phyloP scores from a whole-genome alignment of 2,797 vertebrate species.

The Cossypha niveicapilla region DNA sequence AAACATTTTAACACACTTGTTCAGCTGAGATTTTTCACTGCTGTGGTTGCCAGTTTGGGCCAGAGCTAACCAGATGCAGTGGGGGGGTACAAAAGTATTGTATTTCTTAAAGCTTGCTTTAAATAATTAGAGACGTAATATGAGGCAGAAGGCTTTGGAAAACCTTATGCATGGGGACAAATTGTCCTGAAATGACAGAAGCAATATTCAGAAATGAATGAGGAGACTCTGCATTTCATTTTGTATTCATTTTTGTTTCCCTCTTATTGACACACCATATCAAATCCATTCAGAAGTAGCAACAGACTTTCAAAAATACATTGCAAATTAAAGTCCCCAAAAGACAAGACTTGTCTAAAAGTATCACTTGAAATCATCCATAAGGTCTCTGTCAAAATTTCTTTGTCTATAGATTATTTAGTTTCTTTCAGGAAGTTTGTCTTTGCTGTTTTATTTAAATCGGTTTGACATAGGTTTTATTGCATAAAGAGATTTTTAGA shows the following conservation, averaged over 20 bases:
- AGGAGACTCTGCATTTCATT: background rate
- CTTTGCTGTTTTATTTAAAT: background rate
- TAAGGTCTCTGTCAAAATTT: background rate
- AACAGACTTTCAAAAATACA: background rate
- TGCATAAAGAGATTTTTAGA: background rate
- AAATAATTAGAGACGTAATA: background rate
- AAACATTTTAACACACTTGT: background rate
- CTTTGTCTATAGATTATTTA: background rate
- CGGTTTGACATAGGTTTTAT: background rate
- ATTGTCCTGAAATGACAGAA: background rate
- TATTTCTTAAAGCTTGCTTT: background rate
- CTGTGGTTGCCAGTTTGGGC: background rate
- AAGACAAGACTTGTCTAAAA: background rate
- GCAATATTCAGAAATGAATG: background rate
- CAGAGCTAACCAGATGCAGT: background rate
- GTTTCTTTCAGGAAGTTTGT: background rate
- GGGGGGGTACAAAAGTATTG: rapidly evolving
- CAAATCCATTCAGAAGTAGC: background rate
- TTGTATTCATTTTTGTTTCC: background rate
- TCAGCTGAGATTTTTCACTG: background rate
- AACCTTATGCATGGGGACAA: background rate
- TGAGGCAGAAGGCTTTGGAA: background rate
- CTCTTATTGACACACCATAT: background rate
- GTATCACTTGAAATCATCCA: background rate
- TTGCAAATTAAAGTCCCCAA: background rate